phyloP scores from a whole-genome alignment of 2,888 invertebrate species.

The Himalopsyche tibetana region DNA sequence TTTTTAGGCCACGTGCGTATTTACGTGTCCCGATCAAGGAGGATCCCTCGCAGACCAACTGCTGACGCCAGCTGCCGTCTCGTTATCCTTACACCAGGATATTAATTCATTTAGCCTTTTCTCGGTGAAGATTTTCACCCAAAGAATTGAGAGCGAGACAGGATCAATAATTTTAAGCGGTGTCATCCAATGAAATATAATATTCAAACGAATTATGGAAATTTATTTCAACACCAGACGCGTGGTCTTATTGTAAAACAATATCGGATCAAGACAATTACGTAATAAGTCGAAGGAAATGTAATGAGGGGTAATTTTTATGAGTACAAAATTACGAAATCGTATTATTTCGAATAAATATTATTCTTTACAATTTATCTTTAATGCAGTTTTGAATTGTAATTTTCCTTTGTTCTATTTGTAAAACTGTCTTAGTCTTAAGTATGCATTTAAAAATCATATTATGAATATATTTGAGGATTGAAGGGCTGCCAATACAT shows the following conservation, averaged over 20 bases:
- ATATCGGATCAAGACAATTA: too few relatives aligned
- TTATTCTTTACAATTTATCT: too few relatives aligned
- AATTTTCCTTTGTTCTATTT: too few relatives aligned
- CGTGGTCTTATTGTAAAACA: not conserved
- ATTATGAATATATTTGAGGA: too few relatives aligned
- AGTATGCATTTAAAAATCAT: too few relatives aligned
- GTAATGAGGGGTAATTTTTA: too few relatives aligned
- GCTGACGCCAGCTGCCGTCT: slow-evolving; percentile 40
- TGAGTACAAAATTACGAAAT: too few relatives aligned
- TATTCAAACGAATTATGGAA: slow-evolving; percentile 30
- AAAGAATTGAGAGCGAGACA: slow-evolving; percentile 4
- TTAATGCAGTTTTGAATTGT: too few relatives aligned
- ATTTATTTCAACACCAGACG: not conserved
- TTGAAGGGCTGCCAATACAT: too few relatives aligned
- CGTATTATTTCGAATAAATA: too few relatives aligned
- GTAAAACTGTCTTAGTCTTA: too few relatives aligned
- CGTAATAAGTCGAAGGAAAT: too few relatives aligned
- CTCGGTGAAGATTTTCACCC: slow-evolving; percentile 4
- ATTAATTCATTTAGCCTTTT: slow-evolving; percentile 26
- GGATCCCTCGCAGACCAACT: slow-evolving; percentile 48
- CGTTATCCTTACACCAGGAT: slow-evolving; percentile 22
- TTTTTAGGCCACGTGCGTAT: slow-evolving; percentile 23
- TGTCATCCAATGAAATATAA: slow-evolving; percentile 16
- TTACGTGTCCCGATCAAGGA: slow-evolving; percentile 43
- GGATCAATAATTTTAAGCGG: slow-evolving; percentile 13